Evolutionary conservation across 2,113 vertebrate species (phyloP), one percentile per base, ranked within the genome.

Genomic region (Onychostruthus taczanowskii): DNA sequence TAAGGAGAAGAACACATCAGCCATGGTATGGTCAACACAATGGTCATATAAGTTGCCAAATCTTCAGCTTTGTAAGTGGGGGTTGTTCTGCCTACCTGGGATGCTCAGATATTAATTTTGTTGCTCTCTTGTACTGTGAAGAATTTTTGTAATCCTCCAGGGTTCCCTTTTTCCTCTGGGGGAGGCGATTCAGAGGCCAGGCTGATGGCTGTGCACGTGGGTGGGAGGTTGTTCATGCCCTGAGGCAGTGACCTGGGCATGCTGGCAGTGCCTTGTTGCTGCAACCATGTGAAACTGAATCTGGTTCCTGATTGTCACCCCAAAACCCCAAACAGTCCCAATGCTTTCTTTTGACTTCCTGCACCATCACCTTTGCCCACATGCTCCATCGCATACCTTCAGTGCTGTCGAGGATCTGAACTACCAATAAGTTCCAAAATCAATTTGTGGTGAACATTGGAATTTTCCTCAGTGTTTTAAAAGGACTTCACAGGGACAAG

Each of bases 311-410:
- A 26, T 24, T 67, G 53, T 28, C 24, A 79, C n/a, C 43, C 37
- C 64, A 70, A 26, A 1, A 0, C 0, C 3, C 43, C 7, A 58
- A 64, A 31, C 9, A 39, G 12, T 37, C 27, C 7, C 37, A 68
- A 9, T 58, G 10, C 47, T 63, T 89, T 59, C 23, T 63, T 77
- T 13, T 56, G 47, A 68, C 30, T 63, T 9, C 6, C 17, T 61
- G 28, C 28, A 37, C 49, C 41, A 27, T 53, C 44, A 52, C 21
- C 35, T 76, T 75, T 82, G 22, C 35, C 21, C 16, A 33, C 5
- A 2, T 22, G 9, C 3, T 70, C 33, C 52, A 50, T 10, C 20
- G 53, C 30, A 44, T 8, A 12, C 46, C 35, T 84, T 83, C 55
- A 21, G 16, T 35, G 59, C n/a, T 80, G 28, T 58, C 59, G 70